Conservation (phyloP, 2,888 invertebrate species). For the Hirtodrosophila histrioides region DNA sequence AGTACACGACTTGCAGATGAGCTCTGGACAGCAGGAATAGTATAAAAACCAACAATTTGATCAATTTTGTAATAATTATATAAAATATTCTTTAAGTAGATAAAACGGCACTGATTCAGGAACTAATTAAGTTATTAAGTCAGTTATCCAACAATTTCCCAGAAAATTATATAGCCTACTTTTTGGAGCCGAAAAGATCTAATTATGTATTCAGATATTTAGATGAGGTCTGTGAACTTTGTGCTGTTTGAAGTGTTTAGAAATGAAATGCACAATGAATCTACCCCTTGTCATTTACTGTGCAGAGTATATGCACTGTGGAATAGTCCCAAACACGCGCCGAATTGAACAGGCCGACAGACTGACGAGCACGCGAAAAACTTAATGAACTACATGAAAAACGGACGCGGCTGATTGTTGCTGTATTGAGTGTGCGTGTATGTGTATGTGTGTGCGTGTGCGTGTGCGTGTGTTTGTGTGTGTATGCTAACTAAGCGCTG, state of each 20-base stretch:
- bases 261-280: constrained; percentile 4
- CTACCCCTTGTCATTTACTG: neutral
- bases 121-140: no score
- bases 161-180: no score
- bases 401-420: constrained; percentile 51
- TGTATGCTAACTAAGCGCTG: constrained; percentile 57
- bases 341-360: constrained; percentile 14
- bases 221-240: no score
- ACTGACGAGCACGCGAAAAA: constrained; percentile 57
- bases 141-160: no score
- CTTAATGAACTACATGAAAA: constrained; percentile 75
- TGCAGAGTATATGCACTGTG: constrained; percentile 30
- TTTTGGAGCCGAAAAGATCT: no score
- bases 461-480: constrained; percentile 9
- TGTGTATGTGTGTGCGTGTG: constrained; percentile 2
- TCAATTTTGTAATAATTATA: no score
- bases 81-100: no score
- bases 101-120: no score
- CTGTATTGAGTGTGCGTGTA: constrained; percentile 27
- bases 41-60: no score
- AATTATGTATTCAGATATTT: no score
- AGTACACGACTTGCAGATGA: constrained; percentile 5
- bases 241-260: no score
- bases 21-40: neutral
- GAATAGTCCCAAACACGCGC: constrained; percentile 29